phyloP scores from a whole-genome alignment of 2,113 vertebrate genomes.

The Galemys pyrenaicus region DNA sequence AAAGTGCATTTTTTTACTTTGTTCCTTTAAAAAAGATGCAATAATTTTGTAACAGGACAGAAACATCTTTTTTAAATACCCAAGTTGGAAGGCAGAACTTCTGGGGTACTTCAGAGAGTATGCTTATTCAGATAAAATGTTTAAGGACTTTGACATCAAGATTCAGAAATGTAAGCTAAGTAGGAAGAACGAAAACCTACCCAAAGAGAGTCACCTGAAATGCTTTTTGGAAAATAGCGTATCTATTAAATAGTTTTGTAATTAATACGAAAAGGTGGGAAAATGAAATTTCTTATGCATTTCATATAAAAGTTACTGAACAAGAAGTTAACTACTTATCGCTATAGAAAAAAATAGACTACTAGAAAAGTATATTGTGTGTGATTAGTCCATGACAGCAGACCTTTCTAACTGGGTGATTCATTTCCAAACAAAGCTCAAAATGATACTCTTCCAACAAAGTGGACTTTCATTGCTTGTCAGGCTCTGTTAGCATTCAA shows the following conservation, averaged over 20 bases:
- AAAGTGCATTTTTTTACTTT: constrained; percentile 3
- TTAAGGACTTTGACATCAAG: neutral
- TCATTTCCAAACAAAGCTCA: constrained; percentile 40
- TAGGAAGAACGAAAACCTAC: constrained; percentile 5
- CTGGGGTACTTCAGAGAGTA: neutral
- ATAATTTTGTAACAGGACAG: constrained; percentile 11
- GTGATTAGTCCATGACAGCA: neutral
- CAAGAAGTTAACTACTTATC: constrained; percentile 16
- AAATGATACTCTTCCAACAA: neutral
- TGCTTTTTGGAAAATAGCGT: neutral
- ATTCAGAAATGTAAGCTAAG: neutral
- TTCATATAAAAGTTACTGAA: constrained; percentile 3
- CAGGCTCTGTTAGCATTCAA: constrained; percentile 24
- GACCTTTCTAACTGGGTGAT: constrained; percentile 20
- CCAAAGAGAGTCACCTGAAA: neutral
- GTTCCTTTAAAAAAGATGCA: neutral
- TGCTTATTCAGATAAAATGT: constrained; percentile 4
- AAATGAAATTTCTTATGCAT: constrained; percentile 27
- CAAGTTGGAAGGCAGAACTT: constrained; percentile 1
- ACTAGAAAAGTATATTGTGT: neutral
- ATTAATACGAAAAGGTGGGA: constrained; percentile 45
- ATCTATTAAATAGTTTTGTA: neutral
- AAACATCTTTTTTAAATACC: neutral
- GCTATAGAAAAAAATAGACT: neutral
- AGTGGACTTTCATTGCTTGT: neutral